These are phyloP conservation scores for Oreochromis grahami DNA, from an alignment of 2,797 vertebrate genomes.

Conservation along the genomic window DNA sequence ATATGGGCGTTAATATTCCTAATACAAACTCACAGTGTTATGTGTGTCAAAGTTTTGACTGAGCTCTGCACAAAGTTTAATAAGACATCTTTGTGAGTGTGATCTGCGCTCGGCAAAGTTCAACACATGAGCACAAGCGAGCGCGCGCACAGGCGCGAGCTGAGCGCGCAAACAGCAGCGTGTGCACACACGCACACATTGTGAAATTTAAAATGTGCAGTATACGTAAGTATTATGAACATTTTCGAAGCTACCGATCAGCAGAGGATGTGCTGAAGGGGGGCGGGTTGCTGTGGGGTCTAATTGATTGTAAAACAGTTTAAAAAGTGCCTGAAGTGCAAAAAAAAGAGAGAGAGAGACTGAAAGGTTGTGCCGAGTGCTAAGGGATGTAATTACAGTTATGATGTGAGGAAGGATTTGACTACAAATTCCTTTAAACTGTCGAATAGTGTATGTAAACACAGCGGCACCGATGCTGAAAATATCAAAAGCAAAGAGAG, in stretches of 20 bases:
- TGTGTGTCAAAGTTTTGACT: slow-evolving; percentile 67
- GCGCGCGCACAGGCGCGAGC: not conserved
- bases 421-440: slow-evolving; percentile 66
- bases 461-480: slow-evolving; percentile 16
- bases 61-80: slow-evolving; percentile 72
- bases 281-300: slow-evolving; percentile 31
- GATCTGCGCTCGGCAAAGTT: slow-evolving; percentile 57
- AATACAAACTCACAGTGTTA: slow-evolving; percentile 67
- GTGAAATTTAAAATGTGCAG: slow-evolving; percentile 16
- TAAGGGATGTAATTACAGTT: slow-evolving; percentile 71
- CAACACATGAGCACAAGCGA: not conserved
- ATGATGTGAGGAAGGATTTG: slow-evolving; percentile 64
- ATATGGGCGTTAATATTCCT: slow-evolving; percentile 80
- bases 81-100: slow-evolving; percentile 48
- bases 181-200: not conserved
- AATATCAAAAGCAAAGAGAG: slow-evolving; percentile 30
- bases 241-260: slow-evolving; percentile 61
- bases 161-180: not conserved
- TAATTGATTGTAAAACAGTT: slow-evolving; percentile 71
- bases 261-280: slow-evolving; percentile 15
- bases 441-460: slow-evolving; percentile 65
- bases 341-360: slow-evolving; percentile 25
- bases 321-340: slow-evolving; percentile 65
- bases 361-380: slow-evolving; percentile 58
- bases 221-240: slow-evolving; percentile 32